Percentiles rank a stretch among this genome's conserved stretches.
These are phyloP conservation scores for Tribolium castaneum DNA, from an alignment of 1,140 invertebrate genomes.

Conservation along the genomic window DNA sequence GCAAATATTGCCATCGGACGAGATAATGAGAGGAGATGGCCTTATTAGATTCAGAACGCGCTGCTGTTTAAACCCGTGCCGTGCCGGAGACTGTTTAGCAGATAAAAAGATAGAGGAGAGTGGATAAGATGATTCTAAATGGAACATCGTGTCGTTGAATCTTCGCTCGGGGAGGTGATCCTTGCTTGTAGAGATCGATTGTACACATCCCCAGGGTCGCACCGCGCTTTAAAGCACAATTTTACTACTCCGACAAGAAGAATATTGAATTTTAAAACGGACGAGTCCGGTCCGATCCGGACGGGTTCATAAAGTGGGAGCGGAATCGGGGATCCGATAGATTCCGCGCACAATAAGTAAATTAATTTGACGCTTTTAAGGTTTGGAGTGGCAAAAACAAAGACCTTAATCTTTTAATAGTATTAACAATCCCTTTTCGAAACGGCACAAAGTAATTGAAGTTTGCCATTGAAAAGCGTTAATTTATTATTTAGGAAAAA, in stretches of 20 bases:
- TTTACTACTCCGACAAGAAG: constrained; percentile 37
- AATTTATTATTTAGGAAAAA: constrained; percentile 41
- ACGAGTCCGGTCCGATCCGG: not conserved
- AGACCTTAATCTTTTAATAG: constrained; percentile 41
- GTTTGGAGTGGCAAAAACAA: constrained; percentile 30
- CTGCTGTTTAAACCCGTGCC: constrained; percentile 44
- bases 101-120: constrained; percentile 49
- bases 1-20: constrained; percentile 41
- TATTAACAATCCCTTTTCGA: constrained; percentile 37
- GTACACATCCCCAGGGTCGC: constrained; percentile 47
- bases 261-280: constrained; percentile 37
- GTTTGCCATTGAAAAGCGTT: constrained; percentile 37
- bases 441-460: constrained; percentile 40
- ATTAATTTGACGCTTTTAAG: constrained; percentile 41
- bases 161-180: constrained; percentile 47
- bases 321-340: not conserved
- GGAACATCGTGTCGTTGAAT: constrained; percentile 50
- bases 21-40: constrained; percentile 46
- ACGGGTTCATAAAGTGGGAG: not conserved
- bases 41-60: constrained; percentile 50
- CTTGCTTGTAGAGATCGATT: constrained; percentile 48
- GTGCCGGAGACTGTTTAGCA: constrained; percentile 45
- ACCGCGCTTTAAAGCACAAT: constrained; percentile 38
- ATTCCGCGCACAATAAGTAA: constrained; percentile 16
- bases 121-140: constrained; percentile 52